Evolutionary conservation across 2,888 invertebrate species (phyloP), one percentile per base, ranked within the genome.

Genomic region (Julus scanicus): DNA sequence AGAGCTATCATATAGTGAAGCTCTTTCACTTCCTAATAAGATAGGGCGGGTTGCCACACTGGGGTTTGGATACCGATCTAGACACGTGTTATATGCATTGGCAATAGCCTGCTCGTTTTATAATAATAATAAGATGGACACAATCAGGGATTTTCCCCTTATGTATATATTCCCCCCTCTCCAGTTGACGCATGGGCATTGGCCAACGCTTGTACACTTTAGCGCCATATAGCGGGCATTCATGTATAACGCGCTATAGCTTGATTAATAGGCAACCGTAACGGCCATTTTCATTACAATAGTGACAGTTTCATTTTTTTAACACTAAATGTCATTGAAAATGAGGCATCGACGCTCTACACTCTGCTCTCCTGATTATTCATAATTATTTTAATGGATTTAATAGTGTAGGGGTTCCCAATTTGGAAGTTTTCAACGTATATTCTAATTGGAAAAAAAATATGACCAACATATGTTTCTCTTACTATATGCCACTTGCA

Each of bases 381-480:
- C 53, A 53, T 53, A 53, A 53, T 53, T 53, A 53, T 53, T 53
- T 53, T 53, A 53, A 53, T 53, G 53, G 53, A 53, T 53, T 53
- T 53, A 53, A 13, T 17, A 53, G 53, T 53, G 53, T 17, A 53
- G 53, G 53, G 53, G 53, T 15, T 15, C 53, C 53, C 53, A 53
- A 53, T 53, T 53, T 53, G 15, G 17, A 53, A 53, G 4, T 17
- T 53, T 53, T 53, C 53, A 53, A 1, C 53, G 53, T 17, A 53
- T 53, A 53, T 53, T 53, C 11, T 53, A 53, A 53, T 53, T 53
- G 53, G 53, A 15, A 15, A 17, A 17, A 53, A 53, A 53, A 53
- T 53, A 17, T 13, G 11, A 15, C 53, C 53, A 17, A 53, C 53
- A 53, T 53, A 53, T 53, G 53, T 53, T 49, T 49, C 49, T 49